Base-by-base conservation (phyloP, 2,113 vertebrate species). In the Syngnathus typhle region DNA sequence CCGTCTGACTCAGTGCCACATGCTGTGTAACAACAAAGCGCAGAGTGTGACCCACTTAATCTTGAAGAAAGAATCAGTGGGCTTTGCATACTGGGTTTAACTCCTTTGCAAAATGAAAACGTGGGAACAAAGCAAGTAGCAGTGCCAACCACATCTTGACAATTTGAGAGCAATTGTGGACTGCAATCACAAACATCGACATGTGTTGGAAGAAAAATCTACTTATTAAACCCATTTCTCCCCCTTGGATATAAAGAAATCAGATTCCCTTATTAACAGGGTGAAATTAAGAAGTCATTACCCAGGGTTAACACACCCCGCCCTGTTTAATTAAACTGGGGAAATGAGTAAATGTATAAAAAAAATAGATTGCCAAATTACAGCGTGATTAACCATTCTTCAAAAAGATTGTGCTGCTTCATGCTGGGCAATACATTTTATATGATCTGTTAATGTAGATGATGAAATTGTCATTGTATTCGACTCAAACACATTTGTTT, bases 371-470 rank as follows among this genome's bases (percentile, higher is more conserved):
- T 63, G 55, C 64, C 56, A 71, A 27, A 59, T 5, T 8, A 46
- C 36, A 67, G 66, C 49, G 51, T 73, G 46, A 75, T 68, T 16
- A 74, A 72, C 54, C 63, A 56, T 32, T 27, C 9, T 18, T 70
- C 60, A 49, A 64, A 77, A 64, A 64, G 39, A 41, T 66, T 19
- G 64, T 55, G 32, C n/a, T 60, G 4, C 41, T 23, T 69, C 32
- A 15, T 46, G n/a, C 15, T 58, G 43, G 56, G 65, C 49, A 61
- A 49, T 66, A 46, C 4, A 51, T 54, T 41, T 39, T 32, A 32
- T 32, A 3, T 38, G 5, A 23, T 62, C 49, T 61, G 60, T 8
- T 3, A 8, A 6, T 59, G 13, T 41, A 39, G 54, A 69, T 43
- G 15, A 2, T 38, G 47, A 64, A 41, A 21, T 11, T 38, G 18